Percentiles rank a stretch among this genome's conserved stretches.
These are phyloP conservation scores for Squalus acanthias DNA, from an alignment of 2,797 vertebrate species.

Conservation along the genomic window DNA sequence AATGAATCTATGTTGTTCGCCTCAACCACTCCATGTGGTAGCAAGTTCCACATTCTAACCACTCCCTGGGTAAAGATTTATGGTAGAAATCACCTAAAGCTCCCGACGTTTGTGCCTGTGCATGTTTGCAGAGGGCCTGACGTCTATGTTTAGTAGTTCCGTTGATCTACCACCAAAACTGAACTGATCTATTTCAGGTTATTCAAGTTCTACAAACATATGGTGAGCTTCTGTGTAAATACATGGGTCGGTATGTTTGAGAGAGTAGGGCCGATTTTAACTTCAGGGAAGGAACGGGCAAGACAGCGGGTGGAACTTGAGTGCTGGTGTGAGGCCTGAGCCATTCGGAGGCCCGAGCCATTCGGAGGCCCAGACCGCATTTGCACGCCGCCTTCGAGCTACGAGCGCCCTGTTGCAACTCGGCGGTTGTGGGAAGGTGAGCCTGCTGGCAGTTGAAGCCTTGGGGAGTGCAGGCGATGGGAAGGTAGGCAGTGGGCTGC, in stretches of 20 bases:
- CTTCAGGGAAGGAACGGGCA: background rate
- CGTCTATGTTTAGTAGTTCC: background rate
- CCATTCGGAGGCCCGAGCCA: background rate
- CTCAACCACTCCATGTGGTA: background rate
- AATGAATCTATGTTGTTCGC: too few relatives aligned
- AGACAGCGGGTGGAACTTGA: background rate
- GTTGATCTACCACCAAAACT: background rate
- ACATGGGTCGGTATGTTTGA: background rate
- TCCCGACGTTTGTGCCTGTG: background rate
- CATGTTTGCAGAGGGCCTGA: background rate
- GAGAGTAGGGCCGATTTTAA: background rate
- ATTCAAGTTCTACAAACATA: background rate
- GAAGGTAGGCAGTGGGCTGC: background rate
- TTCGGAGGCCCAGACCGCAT: background rate
- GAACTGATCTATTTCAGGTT: background rate
- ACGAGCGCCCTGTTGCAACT: background rate
- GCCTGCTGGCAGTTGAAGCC: background rate
- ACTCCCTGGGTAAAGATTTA: background rate
- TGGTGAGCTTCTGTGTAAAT: background rate
- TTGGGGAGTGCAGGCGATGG: background rate
- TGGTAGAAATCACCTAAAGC: background rate
- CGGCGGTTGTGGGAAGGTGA: background rate
- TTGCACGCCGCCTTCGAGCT: background rate
- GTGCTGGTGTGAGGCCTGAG: background rate
- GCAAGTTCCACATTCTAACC: background rate